Base-by-base conservation (phyloP, 2,797 vertebrate genomes). In the Podarcis lilfordi region DNA sequence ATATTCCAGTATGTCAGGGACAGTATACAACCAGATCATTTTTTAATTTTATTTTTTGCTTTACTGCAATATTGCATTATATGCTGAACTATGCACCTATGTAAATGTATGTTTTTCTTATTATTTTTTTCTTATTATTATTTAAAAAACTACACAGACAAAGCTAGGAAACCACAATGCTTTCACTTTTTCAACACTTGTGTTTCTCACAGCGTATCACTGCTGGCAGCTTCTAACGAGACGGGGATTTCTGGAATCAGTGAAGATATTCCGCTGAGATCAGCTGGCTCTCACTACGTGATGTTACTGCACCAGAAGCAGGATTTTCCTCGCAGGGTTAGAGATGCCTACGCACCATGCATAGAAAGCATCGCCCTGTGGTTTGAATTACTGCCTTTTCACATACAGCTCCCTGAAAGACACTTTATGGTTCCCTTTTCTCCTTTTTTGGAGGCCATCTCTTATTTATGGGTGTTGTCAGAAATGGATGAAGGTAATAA, bases 401-500 rank as follows among this genome's bases (percentile, higher is more conserved):
- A 25, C 32, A 61, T 82, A n/a, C 8, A 77, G 27, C 23, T 86
- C 86, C 37, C 0, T 4, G 64, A 17, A 75, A 80, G 0, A 2
- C 0, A 75, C 17, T 29, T 43, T 3, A 32, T 3, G 79, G 37
- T 23, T 45, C 17, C 32, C 79, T 66, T 13, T 5, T 27, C 5
- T 5, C 21, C 25, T 72, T 50, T 72, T 72, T 40, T 29, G 2
- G 13, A 19, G 17, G 83, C 43, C 6, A 29, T 81, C 0, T 37
- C 75, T 87, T 0, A 0, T 35, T 82, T 82, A 84, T 79, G 86
- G 78, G 59, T 5, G 40, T 32, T 87, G 71, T 79, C 86, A 37
- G 85, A 84, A 95, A 83, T 37, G 55, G 86, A 91, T 43, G 66
- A 89, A 87, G 66, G 75, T 19, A 66, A 82, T 10, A 80, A 90